Percentiles rank a stretch among this genome's conserved stretches.
phyloP scores from a whole-genome alignment of 2,888 invertebrate species.

The Dicyrtoma fusca region DNA sequence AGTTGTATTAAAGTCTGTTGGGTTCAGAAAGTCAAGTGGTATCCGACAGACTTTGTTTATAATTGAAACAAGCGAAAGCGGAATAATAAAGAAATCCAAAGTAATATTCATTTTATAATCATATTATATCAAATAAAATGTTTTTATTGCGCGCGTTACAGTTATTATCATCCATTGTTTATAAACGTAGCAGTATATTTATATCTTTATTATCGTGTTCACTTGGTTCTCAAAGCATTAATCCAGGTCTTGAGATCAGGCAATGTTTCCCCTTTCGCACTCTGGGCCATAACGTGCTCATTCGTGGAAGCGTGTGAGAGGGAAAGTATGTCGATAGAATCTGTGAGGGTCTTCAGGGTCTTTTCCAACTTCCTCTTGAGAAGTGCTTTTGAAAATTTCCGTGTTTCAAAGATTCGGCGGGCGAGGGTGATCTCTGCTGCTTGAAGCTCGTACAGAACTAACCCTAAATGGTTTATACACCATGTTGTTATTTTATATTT shows the following conservation, averaged over 20 bases:
- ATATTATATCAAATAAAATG: too few species aligned
- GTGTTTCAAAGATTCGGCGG: slow-evolving; percentile 45
- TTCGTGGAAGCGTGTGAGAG: slow-evolving; percentile 44
- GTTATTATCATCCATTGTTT: not conserved
- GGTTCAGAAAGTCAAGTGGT: too few species aligned
- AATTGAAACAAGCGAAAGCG: too few species aligned
- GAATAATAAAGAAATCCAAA: too few species aligned
- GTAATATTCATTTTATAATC: too few species aligned
- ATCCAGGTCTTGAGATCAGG: slow-evolving; percentile 48
- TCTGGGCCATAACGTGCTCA: slow-evolving; percentile 38
- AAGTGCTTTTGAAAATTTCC: slow-evolving; percentile 47
- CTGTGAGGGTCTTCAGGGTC: slow-evolving; percentile 43
- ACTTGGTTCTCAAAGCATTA: slow-evolving; percentile 18
- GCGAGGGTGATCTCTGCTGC: slow-evolving; percentile 47
- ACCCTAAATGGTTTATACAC: too few species aligned
- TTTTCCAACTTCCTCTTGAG: slow-evolving; percentile 44
- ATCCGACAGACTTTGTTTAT: too few species aligned
- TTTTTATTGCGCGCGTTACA: too few species aligned
- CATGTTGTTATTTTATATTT: too few species aligned
- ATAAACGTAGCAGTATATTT: too few species aligned
- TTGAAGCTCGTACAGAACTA: slow-evolving; percentile 51
- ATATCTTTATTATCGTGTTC: too few species aligned
- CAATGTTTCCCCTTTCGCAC: slow-evolving; percentile 45
- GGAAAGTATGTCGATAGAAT: slow-evolving; percentile 51
- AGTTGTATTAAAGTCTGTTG: too few species aligned